phyloP scores from a whole-genome alignment of 2,888 invertebrate species.

The Torymus aiolomorphi region DNA sequence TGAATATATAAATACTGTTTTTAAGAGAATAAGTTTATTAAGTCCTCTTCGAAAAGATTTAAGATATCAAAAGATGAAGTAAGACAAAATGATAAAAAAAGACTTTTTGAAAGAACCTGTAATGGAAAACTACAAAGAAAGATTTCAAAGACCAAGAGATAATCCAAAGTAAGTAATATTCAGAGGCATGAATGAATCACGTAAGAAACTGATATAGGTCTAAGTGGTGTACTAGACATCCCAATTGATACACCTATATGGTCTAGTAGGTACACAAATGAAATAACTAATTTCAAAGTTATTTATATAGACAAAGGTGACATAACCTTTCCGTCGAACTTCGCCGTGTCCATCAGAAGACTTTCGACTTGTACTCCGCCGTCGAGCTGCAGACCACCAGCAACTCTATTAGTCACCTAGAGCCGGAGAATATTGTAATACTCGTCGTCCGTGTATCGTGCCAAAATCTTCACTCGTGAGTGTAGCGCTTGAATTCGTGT shows the following conservation, averaged over 20 bases:
- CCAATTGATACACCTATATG: conserved; percentile 12
- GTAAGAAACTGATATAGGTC: conserved; percentile 44
- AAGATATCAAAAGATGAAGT: conserved; percentile 22
- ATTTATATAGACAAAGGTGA: conserved; percentile 53
- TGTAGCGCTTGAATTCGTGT: too few relatives aligned
- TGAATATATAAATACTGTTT: conserved; percentile 28
- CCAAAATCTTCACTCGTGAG: too few relatives aligned
- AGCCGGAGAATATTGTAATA: too few relatives aligned
- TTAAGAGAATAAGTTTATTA: conserved; percentile 17
- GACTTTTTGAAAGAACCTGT: conserved; percentile 17
- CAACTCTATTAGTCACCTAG: too few relatives aligned
- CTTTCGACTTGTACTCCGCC: too few relatives aligned
- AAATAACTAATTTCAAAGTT: conserved; percentile 23
- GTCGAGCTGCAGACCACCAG: too few relatives aligned
- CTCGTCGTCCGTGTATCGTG: too few relatives aligned
- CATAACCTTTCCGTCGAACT: too few relatives aligned
- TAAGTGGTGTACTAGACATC: conserved; percentile 28
- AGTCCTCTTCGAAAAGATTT: conserved; percentile 19
- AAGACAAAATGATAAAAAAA: conserved; percentile 21
- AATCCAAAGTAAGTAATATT: conserved; percentile 13
- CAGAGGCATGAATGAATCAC: conserved; percentile 44
- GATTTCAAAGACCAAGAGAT: conserved; percentile 31
- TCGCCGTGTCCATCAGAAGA: too few relatives aligned
- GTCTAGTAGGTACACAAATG: conserved; percentile 2
- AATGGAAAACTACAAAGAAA: conserved; percentile 38